Base-by-base conservation (phyloP, 1,140 invertebrate species). In the Phocides pigmalion region DNA sequence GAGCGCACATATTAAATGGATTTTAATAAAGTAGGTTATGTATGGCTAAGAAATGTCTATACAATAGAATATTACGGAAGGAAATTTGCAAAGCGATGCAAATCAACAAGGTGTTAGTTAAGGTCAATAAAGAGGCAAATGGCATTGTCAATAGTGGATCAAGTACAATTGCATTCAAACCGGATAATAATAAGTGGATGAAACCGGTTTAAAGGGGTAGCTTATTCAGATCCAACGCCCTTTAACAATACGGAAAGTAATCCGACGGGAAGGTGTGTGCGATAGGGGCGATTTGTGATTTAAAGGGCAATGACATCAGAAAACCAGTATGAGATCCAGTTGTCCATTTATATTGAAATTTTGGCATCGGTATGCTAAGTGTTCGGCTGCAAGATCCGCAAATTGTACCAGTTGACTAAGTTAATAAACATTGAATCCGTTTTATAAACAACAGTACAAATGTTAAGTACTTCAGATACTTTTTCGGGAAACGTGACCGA, bases 291-390 rank as follows among this genome's bases (percentile, higher is more conserved):
- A 28, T 28, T 28, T 32, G 35, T 56, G 41, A 58, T 17, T 39
- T 46, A 58, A 32, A 58, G 54, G 54, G 39, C 54, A 58, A 46
- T 58, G 54, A 58, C 54, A 58, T 25, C 54, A 16, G 14, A 58
- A 12, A 58, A 58, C 54, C 54, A 58, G 41, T 58, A 58, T 46
- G 17, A 20, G 19, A 58, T 14, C 41, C 41, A 58, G 39, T 58
- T 19, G 20, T 16, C 53, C 53, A 58, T 44, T 44, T 16, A 58
- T 39, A 54, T 54, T 54, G 17, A 39, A 54, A 54, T 54, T 54
- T 54, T 53, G 50, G 50, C 50, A 20, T 39, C 35, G 50, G 35
- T 17, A 41, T 20, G 19, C 12, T 14, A 41, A 22, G 16, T 8
- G 19, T 17, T 17, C 3, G 11, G 4, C 35, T 39, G 16, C 17